Evolutionary conservation across 2,888 invertebrate genomes (phyloP), one percentile per base, ranked within the genome.

Genomic region (Leptinotarsa tumamoca): DNA sequence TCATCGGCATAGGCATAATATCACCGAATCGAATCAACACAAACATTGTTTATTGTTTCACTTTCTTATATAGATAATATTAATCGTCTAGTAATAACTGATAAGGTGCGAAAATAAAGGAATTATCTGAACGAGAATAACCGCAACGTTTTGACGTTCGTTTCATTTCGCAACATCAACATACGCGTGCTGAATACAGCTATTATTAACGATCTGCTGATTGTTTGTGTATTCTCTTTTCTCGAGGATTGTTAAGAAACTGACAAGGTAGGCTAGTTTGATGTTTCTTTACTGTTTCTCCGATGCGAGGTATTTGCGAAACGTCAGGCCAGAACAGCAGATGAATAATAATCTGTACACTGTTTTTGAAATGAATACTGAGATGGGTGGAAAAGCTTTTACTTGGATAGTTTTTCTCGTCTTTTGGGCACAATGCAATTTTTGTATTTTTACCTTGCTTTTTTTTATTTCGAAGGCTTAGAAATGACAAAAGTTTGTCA

Each of bases 111-210:
- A 58, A 70, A 61, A 70, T 70, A 70, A 58, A 58, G 21, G 70
- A 58, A 10, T 70, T 70, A 70, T 70, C 70, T 70, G 18, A 58
- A 61, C 56, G 43, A 68, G n/a, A 18, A 70, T 70, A 54, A 70
- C 70, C 58, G 33, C 43, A 33, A 43, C 43, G 3, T 63, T 63
- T 14, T 43, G 63, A 63, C 63, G 43, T 63, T 33, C n/a, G 52
- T 5, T 43, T 63, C 15, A 63, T 33, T 63, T 63, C 33, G 63
- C 63, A 63, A 43, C 13, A 17, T 63, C 27, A 63, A 63, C 63
- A 63, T 63, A 63, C 43, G 43, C 43, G 43, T 43, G 43, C 43
- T 43, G 43, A 43, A 43, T 43, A 43, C 43, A 43, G 43, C 43
- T 43, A 43, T 43, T 43, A 43, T 43, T 43, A 43, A 43, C 43